Percentiles rank a stretch among this genome's conserved stretches.
Conservation (phyloP, 2,113 vertebrate genomes). For the Ellobius talpinus region DNA sequence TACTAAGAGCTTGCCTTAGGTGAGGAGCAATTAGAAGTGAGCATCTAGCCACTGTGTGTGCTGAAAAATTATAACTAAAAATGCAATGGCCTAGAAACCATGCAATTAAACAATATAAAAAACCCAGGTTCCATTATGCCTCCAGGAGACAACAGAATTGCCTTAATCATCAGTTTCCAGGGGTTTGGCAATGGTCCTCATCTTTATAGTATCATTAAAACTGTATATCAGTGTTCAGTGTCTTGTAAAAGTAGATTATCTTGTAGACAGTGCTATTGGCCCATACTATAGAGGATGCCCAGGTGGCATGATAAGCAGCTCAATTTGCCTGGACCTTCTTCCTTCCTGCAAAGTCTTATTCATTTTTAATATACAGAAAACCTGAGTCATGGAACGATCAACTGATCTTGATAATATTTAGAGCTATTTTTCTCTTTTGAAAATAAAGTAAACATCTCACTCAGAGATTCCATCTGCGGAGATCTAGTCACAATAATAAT, state of each 20-base stretch:
- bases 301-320: background rate
- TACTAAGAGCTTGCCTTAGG: slow-evolving; percentile 19
- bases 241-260: slow-evolving; percentile 72
- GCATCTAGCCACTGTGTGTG: background rate
- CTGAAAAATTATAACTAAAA: background rate
- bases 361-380: background rate
- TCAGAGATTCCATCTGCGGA: background rate
- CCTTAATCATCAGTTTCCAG: slow-evolving; percentile 72
- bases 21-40: background rate
- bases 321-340: background rate
- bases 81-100: slow-evolving; percentile 54
- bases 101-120: slow-evolving; percentile 72
- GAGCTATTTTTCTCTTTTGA: slow-evolving; percentile 6
- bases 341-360: slow-evolving; percentile 5
- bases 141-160: slow-evolving; percentile 68
- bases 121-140: slow-evolving; percentile 65
- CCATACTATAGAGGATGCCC: background rate
- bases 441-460: slow-evolving; percentile 20
- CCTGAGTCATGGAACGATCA: background rate
- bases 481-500: background rate
- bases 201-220: slow-evolving; percentile 77
- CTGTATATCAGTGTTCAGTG: slow-evolving; percentile 56
- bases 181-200: slow-evolving; percentile 62
- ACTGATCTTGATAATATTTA: slow-evolving; percentile 8
- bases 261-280: slow-evolving; percentile 44